Base-by-base conservation (phyloP, 2,113 vertebrate species). In the Gobio gobio region DNA sequence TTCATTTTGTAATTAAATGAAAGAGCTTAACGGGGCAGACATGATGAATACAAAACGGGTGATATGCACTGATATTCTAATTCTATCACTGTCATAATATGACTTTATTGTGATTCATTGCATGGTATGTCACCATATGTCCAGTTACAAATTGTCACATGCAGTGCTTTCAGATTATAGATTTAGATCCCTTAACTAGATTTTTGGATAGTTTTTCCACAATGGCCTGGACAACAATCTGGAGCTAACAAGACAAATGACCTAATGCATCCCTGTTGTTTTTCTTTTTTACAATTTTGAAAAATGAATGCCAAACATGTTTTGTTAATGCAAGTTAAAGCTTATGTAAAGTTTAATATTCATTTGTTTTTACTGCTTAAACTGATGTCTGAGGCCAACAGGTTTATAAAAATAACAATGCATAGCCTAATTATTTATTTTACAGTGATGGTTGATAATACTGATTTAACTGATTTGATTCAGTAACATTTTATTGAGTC, bases 251-350 rank as follows among this genome's bases (percentile, higher is more conserved):
- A 33, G 20, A 24, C 56, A 40, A 43, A 29, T 29, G 29, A 29
- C 29, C 29, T 2, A 29, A 29, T 75, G 6, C 45, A 75, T 66
- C 12, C 40, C 12, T 0, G 1, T 26, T 26, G 12, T 54, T 33
- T 40, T 76, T 1, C 2, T 49, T 13, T 74, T 74, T 24, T 47
- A n/a, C 43, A 47, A 51, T 49, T 16, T 51, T 26, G 47, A 75
- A 51, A 6, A 47, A 74, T 51, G 1, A 59, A 84, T 84, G 76
- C 58, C 77, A 88, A 68, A 54, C 36, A 26, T 51, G n/a, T n/a
- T 66, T 33, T 86, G 70, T 47, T 54, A 78, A 26, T 36, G 24
- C 40, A 86, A 64, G 20, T 58, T 13, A 10, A 63, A 77, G 24
- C 61, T 49, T 63, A 18, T 83, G 14, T 26, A 59, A 16, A 18